A percentile compares a stretch with the other conserved stretches of the same genome.
Conservation (phyloP, 2,797 vertebrate species). For the Sebastes diploproa region DNA sequence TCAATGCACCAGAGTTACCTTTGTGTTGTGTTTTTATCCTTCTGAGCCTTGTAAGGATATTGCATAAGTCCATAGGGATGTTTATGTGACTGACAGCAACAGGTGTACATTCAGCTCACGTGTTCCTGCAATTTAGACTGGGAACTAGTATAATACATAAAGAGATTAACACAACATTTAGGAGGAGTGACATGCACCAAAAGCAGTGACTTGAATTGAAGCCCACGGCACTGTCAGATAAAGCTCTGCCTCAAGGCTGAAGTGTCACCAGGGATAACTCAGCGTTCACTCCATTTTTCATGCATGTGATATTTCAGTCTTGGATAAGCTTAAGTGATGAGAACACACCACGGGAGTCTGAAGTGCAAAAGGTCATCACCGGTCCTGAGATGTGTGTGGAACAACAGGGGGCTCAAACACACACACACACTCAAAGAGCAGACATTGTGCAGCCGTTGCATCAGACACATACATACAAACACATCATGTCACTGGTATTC, state of each 20-base stretch:
- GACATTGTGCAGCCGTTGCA: constrained; percentile 3
- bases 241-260: background rate
- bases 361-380: constrained; percentile 53
- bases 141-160: background rate
- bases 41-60: constrained; percentile 11
- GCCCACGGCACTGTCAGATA: background rate
- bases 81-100: constrained; percentile 32
- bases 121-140: background rate
- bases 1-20: constrained; percentile 60
- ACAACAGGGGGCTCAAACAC: constrained; percentile 20
- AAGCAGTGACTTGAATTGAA: background rate
- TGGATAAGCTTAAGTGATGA: constrained; percentile 39
- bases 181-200: background rate
- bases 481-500: constrained; percentile 31
- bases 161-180: background rate
- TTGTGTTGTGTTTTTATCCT: constrained; percentile 38
- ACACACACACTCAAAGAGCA: constrained; percentile 7
- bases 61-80: constrained; percentile 43
- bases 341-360: constrained; percentile 49
- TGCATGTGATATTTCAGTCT: constrained; percentile 31
- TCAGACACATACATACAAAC: constrained; percentile 9
- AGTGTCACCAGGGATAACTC: constrained; percentile 9
- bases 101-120: constrained; percentile 5
- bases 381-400: constrained; percentile 15
- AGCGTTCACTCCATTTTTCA: constrained; percentile 13